phyloP scores from a whole-genome alignment of 2,113 vertebrate genomes.

The Pica pica region DNA sequence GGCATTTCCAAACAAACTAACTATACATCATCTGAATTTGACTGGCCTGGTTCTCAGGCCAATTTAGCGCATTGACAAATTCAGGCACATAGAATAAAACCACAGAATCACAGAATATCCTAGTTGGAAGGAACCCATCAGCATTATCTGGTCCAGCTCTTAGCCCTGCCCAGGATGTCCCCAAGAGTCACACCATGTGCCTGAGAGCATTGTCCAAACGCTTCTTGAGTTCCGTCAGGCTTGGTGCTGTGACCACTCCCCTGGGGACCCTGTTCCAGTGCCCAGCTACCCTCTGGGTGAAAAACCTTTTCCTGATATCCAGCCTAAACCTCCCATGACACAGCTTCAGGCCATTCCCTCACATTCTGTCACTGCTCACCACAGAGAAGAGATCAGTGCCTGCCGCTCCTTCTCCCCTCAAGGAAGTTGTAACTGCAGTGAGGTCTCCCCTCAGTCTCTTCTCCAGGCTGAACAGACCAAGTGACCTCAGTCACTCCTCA shows the following conservation, averaged over 20 bases:
- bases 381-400: neutral
- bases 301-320: neutral
- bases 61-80: neutral
- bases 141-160: no score
- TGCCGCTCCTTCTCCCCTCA: neutral
- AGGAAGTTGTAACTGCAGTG: neutral
- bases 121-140: neutral
- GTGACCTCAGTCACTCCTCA: neutral
- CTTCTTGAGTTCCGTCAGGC: neutral
- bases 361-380: accelerated
- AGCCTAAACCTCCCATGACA: neutral
- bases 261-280: accelerated
- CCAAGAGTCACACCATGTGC: no score
- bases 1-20: neutral
- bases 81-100: neutral
- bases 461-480: neutral
- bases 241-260: neutral
- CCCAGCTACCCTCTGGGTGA: accelerated
- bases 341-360: neutral
- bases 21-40: neutral
- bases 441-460: neutral
- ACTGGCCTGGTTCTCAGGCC: neutral
- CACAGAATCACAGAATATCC: neutral
- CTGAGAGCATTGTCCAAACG: neutral
- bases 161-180: neutral